Percentiles rank a stretch among this genome's conserved stretches.
phyloP scores from a whole-genome alignment of 2,797 vertebrate species.

The Austrolebias charrua region DNA sequence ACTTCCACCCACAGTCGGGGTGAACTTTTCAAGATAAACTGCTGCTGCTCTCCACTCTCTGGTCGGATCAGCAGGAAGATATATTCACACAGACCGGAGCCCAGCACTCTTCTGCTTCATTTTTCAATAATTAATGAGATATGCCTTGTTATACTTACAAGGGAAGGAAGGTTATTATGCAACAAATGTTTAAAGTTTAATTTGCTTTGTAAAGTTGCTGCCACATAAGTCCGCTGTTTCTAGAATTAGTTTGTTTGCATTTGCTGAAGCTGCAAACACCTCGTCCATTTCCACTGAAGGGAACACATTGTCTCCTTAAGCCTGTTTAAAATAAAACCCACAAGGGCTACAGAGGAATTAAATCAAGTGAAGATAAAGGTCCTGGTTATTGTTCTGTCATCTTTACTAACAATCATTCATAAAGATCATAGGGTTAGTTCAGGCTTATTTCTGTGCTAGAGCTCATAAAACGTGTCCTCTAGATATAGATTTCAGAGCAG shows the following conservation, averaged over 20 bases:
- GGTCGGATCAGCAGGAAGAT: conserved; percentile 22
- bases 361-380: not conserved
- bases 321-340: not conserved
- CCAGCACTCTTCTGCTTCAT: conserved; percentile 32
- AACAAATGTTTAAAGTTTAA: not conserved
- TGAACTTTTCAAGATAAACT: conserved; percentile 43
- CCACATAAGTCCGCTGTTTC: not conserved
- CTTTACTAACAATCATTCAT: not conserved
- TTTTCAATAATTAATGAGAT: conserved; percentile 61
- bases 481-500: not conserved
- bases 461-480: not conserved
- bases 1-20: conserved; percentile 39
- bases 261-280: not conserved
- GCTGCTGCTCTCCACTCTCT: conserved; percentile 17
- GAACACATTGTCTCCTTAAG: not conserved
- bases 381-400: no score
- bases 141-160: conserved; percentile 13
- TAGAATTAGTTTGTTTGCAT: not conserved
- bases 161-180: conserved; percentile 6
- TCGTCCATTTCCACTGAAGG: not conserved
- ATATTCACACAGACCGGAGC: conserved; percentile 3
- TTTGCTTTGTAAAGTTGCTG: not conserved
- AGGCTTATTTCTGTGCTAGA: not conserved
- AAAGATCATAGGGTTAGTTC: not conserved
- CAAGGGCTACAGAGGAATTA: not conserved